Evolutionary conservation across 37 sponge, comb jelly and placozoan genomes (phyloP), one percentile per base, ranked within the genome.

Genomic region (Amphimedon queenslandica): DNA sequence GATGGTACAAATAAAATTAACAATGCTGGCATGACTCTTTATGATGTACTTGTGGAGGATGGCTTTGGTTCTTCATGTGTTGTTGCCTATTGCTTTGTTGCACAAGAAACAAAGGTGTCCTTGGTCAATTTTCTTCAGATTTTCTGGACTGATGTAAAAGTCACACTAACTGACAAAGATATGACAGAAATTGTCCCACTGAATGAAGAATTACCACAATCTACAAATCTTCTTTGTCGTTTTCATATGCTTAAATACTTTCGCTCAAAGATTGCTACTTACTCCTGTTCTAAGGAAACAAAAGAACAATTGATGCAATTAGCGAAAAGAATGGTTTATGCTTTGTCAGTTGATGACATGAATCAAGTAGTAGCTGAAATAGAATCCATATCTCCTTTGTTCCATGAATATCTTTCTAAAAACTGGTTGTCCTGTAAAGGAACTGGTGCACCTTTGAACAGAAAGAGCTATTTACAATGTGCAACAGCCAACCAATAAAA

Each of bases 171-270:
- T 47, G 53, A 47, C 53, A 13, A 47, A 13, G 33, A 63, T 63
- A 32, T 63, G 29, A 63, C 64, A 29, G 64, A 63, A 63, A 63
- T 63, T 18, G 64, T 63, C 16, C 10, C 64, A 63, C 8, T 63
- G 11, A 29, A 63, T 11, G 10, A 63, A 23, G 64, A 63, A 63
- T 63, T 63, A 11, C 64, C 64, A 32, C 64, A 63, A 23, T 11
- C 64, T n/a, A 21, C 16, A 32, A 63, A 63, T 63, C 16, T 63
- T 21, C 64, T 63, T 63, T 63, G 64, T 18, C 64, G 16, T 10
- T 63, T 63, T 63, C 64, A 63, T 63, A 63, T 63, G 64, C n/a
- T 63, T 10, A 63, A 63, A 63, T 63, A 63, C 64, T 21, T 63
- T 31, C 64, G 64, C 33, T 21, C 64, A 25, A 63, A 63, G 33